phyloP scores from a whole-genome alignment of 1,140 invertebrate genomes.

The Varroa destructor region DNA sequence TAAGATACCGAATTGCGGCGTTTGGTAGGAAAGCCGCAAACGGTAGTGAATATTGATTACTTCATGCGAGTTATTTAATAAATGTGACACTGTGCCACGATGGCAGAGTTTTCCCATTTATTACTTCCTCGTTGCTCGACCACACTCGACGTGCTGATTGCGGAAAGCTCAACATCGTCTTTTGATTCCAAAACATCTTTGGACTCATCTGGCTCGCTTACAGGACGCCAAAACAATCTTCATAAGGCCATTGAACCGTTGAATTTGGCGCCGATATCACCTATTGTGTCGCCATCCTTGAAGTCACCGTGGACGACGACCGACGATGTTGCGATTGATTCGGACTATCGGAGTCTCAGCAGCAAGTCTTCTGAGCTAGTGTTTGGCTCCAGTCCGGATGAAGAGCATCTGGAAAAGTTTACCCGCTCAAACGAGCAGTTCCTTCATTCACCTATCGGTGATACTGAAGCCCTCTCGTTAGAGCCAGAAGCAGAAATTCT shows the following conservation, averaged over 20 bases:
- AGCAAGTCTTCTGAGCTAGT: neutral
- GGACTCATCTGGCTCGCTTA: too few species aligned
- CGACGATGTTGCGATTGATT: neutral
- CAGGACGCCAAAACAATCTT: neutral
- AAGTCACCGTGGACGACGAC: neutral
- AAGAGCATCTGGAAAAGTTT: neutral
- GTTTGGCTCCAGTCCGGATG: neutral
- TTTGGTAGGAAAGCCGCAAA: too few species aligned
- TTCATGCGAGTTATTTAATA: too few species aligned
- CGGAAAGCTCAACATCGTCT: too few species aligned
- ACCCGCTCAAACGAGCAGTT: neutral
- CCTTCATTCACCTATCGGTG: neutral
- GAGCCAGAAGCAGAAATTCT: constrained; percentile 14
- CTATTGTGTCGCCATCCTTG: too few species aligned
- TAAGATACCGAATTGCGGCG: too few species aligned
- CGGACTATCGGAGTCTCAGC: constrained; percentile 2
- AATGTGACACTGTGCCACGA: too few species aligned
- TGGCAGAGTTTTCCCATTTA: too few species aligned
- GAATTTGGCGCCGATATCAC: neutral
- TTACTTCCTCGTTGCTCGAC: too few species aligned
- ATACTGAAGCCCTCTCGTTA: neutral
- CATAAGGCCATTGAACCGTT: constrained; percentile 5
- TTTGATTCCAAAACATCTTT: too few species aligned
- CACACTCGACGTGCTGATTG: too few species aligned
- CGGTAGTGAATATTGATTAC: too few species aligned